Base-by-base conservation (phyloP, 2,113 vertebrate genomes). In the Cebidichthys violaceus region DNA sequence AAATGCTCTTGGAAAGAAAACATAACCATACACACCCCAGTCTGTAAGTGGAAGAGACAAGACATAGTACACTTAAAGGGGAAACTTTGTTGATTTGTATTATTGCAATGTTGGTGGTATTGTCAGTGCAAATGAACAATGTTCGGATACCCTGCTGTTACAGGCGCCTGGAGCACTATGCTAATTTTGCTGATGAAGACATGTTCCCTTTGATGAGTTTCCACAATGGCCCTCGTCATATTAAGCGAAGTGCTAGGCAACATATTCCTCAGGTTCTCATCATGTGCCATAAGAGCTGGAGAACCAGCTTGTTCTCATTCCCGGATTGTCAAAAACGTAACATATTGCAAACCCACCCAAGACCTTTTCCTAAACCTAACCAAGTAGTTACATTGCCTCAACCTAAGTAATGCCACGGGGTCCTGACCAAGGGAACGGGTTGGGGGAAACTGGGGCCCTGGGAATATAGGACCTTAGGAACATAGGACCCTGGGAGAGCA, bases 1-100 rank as follows among this genome's bases (percentile, higher is more conserved):
- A 68, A 75, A 29, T 65, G 80, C 87, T 86, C 39, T 79, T 61
- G 77, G 75, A 70, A 37, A 78, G 69, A 86, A 78, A 81, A 64
- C 59, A 24, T 39, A 27, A 60, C 1, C 27, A 66, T 35, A 35
- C 6, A 59, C 17, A 70, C 13, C 2, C 11, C 13, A 6, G 9
- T 18, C 47, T 9, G 2, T 55, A 31, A 62, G 10, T 10, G 10
- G 20, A 20, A 29, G 10, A 29, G 9, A 37, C 14, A 77, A 59
- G 0, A 14, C 35, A 70, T 41, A 9, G 6, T 59, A 20, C 13
- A 45, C 9, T 41, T 7, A 31, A 17, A 50, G 24, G 11, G 18
- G 18, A 50, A 50, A 50, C 47, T 29, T n/a, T 55, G 18, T 50
- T 9, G 7, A 50, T 50, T 50, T 55, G 52, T 55, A 24, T 24